These are phyloP conservation scores for Bothrops jararaca DNA, from an alignment of 2,113 vertebrate species.

Conservation along the genomic window DNA sequence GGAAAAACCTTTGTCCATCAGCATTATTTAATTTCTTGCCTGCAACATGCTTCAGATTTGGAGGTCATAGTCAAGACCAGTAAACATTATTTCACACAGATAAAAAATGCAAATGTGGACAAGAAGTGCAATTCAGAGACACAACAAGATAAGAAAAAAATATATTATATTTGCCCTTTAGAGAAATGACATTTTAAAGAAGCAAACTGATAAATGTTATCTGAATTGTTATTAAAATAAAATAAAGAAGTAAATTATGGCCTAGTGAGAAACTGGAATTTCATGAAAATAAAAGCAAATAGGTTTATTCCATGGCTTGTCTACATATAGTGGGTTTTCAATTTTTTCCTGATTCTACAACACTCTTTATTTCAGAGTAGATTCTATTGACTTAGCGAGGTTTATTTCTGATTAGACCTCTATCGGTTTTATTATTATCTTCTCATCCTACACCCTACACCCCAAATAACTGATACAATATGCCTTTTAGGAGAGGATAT, in stretches of 20 bases:
- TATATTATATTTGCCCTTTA: neutral
- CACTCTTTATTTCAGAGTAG: neutral
- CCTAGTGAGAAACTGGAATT: neutral
- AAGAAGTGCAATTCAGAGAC: neutral
- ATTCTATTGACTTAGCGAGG: neutral
- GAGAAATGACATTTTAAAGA: neutral
- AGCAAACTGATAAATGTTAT: neutral
- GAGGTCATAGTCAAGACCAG: neutral
- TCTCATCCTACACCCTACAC: neutral
- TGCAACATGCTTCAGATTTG: neutral
- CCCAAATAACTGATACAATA: neutral
- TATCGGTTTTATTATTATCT: neutral
- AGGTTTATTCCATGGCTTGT: neutral
- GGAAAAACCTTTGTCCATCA: neutral
- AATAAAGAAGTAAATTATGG: neutral
- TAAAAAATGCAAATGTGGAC: neutral
- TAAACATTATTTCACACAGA: neutral
- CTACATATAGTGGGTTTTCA: neutral
- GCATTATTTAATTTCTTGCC: neutral
- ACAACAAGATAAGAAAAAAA: neutral
- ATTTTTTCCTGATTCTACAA: neutral
- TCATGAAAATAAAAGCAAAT: neutral
- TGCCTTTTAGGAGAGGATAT: neutral
- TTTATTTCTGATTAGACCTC: neutral
- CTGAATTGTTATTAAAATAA: neutral